A percentile compares a stretch with the other conserved stretches of the same genome.
phyloP scores from a whole-genome alignment of 2,888 invertebrate genomes.

The Cosmia trapezina region DNA sequence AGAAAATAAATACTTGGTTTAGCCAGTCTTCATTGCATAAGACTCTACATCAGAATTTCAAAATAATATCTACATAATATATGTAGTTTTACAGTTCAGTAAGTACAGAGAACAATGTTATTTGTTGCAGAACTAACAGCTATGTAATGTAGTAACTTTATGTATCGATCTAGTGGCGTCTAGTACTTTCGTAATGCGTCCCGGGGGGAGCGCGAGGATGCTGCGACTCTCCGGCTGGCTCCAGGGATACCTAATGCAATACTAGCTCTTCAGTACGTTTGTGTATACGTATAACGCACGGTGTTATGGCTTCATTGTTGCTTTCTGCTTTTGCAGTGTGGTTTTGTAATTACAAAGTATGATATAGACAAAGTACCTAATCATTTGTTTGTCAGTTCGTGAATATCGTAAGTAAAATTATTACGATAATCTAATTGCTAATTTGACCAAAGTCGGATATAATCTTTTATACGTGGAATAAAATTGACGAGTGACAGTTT shows the following conservation, averaged over 20 bases:
- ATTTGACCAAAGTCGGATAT: no score
- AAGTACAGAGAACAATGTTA: slow-evolving; percentile 69
- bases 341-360: slow-evolving; percentile 15
- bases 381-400: neutral
- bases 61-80: slow-evolving; percentile 32
- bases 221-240: slow-evolving; percentile 81
- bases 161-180: slow-evolving; percentile 87
- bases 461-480: no score
- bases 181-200: slow-evolving; percentile 89
- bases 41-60: slow-evolving; percentile 12
- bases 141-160: slow-evolving; percentile 81
- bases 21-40: neutral
- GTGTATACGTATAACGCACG: slow-evolving; percentile 63
- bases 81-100: slow-evolving; percentile 52
- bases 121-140: slow-evolving; percentile 75
- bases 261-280: slow-evolving; percentile 77
- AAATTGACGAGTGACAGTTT: no score
- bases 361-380: neutral
- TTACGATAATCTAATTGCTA: neutral
- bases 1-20: neutral
- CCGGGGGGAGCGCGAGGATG: slow-evolving; percentile 84
- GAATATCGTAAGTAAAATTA: neutral
- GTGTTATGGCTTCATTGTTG: slow-evolving; percentile 70
- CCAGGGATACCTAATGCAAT: slow-evolving; percentile 88
- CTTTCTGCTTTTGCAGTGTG: slow-evolving; percentile 47